Base-by-base conservation (phyloP, 2,113 vertebrate genomes). In the Sander vitreus region DNA sequence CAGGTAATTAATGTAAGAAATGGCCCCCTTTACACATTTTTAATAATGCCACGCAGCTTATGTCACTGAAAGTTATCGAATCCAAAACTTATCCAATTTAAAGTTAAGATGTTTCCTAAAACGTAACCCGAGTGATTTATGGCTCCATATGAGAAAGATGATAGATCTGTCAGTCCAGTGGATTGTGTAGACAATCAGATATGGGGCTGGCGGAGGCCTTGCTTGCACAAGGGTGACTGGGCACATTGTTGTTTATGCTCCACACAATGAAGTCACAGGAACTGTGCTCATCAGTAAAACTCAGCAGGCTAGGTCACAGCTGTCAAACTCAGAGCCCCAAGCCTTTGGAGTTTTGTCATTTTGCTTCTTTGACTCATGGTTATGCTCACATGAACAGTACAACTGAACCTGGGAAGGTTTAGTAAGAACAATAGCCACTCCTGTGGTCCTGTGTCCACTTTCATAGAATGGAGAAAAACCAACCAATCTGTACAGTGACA, bases 231-330 rank as follows among this genome's bases (percentile, higher is more conserved):
- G 81, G 74, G 47, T 39, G 80, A 77, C 68, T 54, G 82, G 79
- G 47, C 69, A 67, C 64, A 54, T 58, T 81, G 68, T 85, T 89
- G 81, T 91, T 88, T 83, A 82, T 78, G 59, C 85, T 78, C 74
- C 63, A 14, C 69, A 84, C 80, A 39, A 64, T 81, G 67, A 83
- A 85, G 81, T 81, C 81, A 54, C 55, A 58, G 73, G 60, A 76
- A 67, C 62, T 33, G 21, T 23, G 64, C 73, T 88, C 83, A 85
- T 88, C 84, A 74, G 71, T 25, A 57, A 70, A 76, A 68, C 88
- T 80, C 87, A 60, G 86, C 69, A 50, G 85, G 71, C 80, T 27
- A 19, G 79, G 78, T 82, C 90, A 84, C 83, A 78, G 73, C 81
- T 84, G 88, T 87, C 88, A 76, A 30, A 84, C 39, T 39, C 73